Conservation (phyloP, 2,888 invertebrate species). For the Thereva unica region DNA sequence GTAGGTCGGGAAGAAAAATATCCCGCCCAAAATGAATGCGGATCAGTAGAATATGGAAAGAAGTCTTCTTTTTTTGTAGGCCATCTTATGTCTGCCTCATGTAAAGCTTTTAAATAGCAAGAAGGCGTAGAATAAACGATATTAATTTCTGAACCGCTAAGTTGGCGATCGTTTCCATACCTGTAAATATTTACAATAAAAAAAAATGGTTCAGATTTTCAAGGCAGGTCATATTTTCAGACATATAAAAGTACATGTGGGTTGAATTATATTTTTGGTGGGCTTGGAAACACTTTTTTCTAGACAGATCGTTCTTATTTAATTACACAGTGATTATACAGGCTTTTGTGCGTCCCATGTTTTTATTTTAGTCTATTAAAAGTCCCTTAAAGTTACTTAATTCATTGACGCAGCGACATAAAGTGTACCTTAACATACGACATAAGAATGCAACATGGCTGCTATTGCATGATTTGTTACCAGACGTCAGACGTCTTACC, state of each 20-base stretch:
- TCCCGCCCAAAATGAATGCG: constrained; percentile 92
- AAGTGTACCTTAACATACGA: too few relatives aligned
- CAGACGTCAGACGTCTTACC: too few relatives aligned
- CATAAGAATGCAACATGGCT: too few relatives aligned
- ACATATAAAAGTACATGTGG: neutral
- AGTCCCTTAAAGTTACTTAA: too few relatives aligned
- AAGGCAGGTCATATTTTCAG: neutral
- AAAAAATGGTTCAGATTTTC: neutral
- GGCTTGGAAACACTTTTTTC: too few relatives aligned
- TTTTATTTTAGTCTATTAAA: too few relatives aligned
- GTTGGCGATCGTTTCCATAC: constrained; percentile 67
- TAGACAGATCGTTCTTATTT: too few relatives aligned
- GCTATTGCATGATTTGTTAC: too few relatives aligned
- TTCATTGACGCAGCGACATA: too few relatives aligned
- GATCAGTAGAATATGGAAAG: constrained; percentile 87
- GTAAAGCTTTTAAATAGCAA: constrained; percentile 79
- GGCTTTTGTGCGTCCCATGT: too few relatives aligned
- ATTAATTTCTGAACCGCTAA: constrained; percentile 69
- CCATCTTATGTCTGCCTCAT: constrained; percentile 70
- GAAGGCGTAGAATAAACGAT: constrained; percentile 84
- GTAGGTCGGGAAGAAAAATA: constrained; percentile 84
- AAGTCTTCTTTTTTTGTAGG: constrained; percentile 82
- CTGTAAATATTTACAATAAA: constrained; percentile 52
- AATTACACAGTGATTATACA: too few relatives aligned
- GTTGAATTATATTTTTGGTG: too few relatives aligned